Evolutionary conservation across 2,888 invertebrate genomes (phyloP).

Genomic region (Acleris emargana): DNA sequence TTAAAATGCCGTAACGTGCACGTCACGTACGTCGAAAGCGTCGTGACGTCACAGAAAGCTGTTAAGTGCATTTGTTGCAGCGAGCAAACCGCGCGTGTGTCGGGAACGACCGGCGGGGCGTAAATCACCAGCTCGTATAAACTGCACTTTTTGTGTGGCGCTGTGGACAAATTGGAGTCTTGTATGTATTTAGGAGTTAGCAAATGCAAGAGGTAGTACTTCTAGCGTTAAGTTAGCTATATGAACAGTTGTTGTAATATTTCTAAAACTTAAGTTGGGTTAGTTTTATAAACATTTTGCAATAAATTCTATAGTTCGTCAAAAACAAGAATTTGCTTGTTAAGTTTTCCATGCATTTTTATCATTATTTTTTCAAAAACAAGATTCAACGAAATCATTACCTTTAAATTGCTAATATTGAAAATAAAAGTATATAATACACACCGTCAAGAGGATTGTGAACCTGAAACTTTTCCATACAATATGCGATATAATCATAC

Average conservation of each 20-base stretch:
- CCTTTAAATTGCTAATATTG: no score
- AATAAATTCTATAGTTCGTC: no score
- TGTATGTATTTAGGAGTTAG: not conserved
- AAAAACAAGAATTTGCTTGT: no score
- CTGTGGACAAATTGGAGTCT: constrained; percentile 16
- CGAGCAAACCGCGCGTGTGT: constrained; percentile 11
- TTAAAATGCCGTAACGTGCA: not conserved
- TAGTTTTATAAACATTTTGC: no score
- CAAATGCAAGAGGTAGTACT: not conserved
- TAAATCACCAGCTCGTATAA: constrained; percentile 19
- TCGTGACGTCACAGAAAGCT: not conserved
- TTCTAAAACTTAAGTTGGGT: no score
- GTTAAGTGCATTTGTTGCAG: constrained; percentile 26
- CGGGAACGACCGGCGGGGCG: constrained; percentile 9
- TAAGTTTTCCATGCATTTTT: no score
- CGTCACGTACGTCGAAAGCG: constrained; percentile 2
- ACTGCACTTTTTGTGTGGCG: constrained; percentile 16
- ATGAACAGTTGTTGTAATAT: not conserved
- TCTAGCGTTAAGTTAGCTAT: not conserved
- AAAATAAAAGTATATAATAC: no score
- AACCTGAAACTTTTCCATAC: no score
- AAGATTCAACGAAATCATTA: no score
- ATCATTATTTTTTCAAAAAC: no score
- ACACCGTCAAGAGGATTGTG: no score
- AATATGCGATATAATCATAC: no score